These are phyloP conservation scores for Thryonomys swinderianus DNA, from an alignment of 2,113 vertebrate species.

Conservation along the genomic window DNA sequence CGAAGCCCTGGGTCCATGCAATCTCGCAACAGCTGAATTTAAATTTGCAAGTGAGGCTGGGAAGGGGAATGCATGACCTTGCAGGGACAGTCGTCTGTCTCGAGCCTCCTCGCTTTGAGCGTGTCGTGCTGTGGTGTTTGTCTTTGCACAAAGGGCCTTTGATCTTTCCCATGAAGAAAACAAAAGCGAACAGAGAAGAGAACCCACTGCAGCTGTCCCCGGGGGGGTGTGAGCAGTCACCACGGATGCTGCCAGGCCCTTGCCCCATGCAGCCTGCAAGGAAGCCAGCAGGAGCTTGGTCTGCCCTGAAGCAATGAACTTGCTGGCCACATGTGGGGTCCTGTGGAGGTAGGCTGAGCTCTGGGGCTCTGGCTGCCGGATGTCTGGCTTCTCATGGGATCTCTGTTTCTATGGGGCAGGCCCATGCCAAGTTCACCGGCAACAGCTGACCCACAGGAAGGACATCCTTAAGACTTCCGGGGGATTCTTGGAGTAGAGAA, in stretches of 20 bases:
- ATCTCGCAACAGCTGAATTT: neutral
- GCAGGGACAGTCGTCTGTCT: neutral
- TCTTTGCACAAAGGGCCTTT: neutral
- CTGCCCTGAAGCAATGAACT: neutral
- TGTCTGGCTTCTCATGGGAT: neutral
- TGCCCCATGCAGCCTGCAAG: neutral
- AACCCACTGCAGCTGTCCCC: neutral
- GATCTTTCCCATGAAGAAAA: neutral
- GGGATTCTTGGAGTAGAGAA: neutral
- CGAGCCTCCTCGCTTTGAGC: neutral
- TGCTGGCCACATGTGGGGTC: no score
- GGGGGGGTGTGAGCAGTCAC: neutral
- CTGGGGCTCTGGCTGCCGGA: neutral
- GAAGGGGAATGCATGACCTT: neutral
- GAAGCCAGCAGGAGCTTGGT: neutral
- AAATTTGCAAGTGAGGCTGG: neutral
- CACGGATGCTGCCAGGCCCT: neutral
- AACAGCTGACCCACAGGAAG: neutral
- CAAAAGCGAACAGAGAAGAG: neutral
- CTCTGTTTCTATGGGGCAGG: neutral
- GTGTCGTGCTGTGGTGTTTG: rapidly evolving
- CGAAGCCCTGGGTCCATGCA: neutral
- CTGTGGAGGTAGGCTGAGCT: neutral
- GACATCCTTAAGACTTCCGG: neutral
- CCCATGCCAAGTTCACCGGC: neutral